Percentiles rank a stretch among this genome's conserved stretches.
phyloP scores from a whole-genome alignment of 2,113 vertebrate genomes.

The Forbesichthys agassizii region DNA sequence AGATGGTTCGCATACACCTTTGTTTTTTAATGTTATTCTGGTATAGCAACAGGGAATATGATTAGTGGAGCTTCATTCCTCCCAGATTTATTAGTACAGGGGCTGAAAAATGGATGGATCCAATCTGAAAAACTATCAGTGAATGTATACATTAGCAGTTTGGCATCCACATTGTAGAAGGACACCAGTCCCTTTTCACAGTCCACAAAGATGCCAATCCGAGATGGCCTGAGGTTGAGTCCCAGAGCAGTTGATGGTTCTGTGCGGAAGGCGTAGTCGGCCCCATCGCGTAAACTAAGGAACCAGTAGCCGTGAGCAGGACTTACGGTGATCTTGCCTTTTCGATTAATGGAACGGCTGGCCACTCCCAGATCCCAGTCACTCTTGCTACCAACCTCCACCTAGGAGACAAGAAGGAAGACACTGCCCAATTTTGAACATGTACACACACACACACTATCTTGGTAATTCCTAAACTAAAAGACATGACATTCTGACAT shows the following conservation, averaged over 20 bases:
- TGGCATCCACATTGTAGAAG: slow-evolving; percentile 67
- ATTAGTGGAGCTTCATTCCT: slow-evolving; percentile 63
- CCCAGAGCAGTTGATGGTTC: slow-evolving; percentile 52
- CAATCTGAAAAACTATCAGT: slow-evolving; percentile 65
- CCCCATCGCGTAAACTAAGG: slow-evolving; percentile 69
- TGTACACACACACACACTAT: not conserved
- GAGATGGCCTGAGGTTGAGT: slow-evolving; percentile 41
- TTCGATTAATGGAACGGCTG: slow-evolving; percentile 61
- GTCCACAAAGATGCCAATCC: slow-evolving; percentile 66
- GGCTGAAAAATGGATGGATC: slow-evolving; percentile 81
- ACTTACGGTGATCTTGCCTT: slow-evolving; percentile 73
- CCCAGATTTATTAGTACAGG: slow-evolving; percentile 72
- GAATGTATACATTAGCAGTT: slow-evolving; percentile 60
- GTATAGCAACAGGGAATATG: slow-evolving; percentile 52
- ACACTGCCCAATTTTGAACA: not conserved
- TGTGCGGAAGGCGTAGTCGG: slow-evolving; percentile 61
- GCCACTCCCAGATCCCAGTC: slow-evolving; percentile 79
- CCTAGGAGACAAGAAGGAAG: slow-evolving; percentile 34
- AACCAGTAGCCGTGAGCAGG: slow-evolving; percentile 78
- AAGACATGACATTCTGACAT: no score
- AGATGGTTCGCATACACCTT: not conserved
- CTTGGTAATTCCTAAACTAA: no score
- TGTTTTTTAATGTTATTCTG: slow-evolving; percentile 30
- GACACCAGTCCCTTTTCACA: slow-evolving; percentile 69
- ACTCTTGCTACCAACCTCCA: slow-evolving; percentile 73